These are phyloP conservation scores for Melanotaenia duboulayi DNA, from an alignment of 2,113 vertebrate species.

Conservation along the genomic window DNA sequence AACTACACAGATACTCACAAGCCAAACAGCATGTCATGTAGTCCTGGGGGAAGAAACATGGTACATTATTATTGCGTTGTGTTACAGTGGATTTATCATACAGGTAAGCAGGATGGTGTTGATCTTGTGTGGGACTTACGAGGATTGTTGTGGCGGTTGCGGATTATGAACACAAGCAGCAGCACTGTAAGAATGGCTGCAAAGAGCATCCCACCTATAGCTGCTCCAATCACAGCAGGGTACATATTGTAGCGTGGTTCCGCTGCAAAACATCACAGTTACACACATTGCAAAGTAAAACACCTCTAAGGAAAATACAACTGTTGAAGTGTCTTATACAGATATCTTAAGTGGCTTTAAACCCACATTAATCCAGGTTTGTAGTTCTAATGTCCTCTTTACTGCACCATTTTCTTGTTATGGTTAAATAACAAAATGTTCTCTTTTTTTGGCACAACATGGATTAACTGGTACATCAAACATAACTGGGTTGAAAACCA, in stretches of 20 bases:
- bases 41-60: constrained; percentile 70
- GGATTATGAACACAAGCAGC: constrained; percentile 83
- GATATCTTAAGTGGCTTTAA: constrained; percentile 37
- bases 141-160: constrained; percentile 86
- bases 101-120: not conserved
- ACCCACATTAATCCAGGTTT: constrained; percentile 1
- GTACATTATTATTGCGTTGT: not conserved
- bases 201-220: constrained; percentile 85
- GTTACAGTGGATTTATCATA: not conserved
- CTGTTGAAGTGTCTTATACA: not conserved
- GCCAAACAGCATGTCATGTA: constrained; percentile 87
- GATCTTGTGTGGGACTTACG: constrained; percentile 79
- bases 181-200: constrained; percentile 80
- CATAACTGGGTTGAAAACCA: constrained; percentile 42
- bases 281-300: constrained; percentile 60
- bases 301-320: constrained; percentile 6
- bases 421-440: not conserved
- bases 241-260: constrained; percentile 83
- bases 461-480: not conserved
- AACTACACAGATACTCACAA: constrained; percentile 76
- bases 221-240: constrained; percentile 87
- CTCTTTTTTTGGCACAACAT: not conserved
- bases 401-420: no score
- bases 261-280: constrained; percentile 82
- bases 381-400: no score